Evolutionary conservation across 2,113 vertebrate genomes (phyloP).

Genomic region (Rynchops niger): DNA sequence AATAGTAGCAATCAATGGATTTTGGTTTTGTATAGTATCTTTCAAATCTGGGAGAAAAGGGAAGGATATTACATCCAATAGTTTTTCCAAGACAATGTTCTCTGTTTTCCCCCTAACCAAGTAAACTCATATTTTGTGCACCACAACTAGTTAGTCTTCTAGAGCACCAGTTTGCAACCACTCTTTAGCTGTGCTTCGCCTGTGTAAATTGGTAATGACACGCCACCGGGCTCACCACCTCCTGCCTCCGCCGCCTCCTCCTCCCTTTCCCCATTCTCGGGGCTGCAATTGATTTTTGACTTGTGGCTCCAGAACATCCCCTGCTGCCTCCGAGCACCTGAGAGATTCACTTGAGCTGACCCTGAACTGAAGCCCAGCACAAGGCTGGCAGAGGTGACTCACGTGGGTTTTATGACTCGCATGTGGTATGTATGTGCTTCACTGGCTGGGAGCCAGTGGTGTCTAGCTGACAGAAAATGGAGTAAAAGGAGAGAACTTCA

Average conservation of each 20-base stretch:
- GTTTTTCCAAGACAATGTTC: not conserved
- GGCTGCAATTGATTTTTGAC: not conserved
- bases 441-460: not conserved
- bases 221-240: not conserved
- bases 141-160: not conserved
- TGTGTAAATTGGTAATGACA: not conserved
- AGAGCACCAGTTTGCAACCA: not conserved
- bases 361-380: not conserved
- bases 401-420: not conserved
- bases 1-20: not conserved
- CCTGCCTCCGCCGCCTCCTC: not conserved
- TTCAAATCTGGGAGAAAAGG: not conserved
- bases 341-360: not conserved
- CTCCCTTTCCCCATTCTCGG: not conserved
- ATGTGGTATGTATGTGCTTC: not conserved
- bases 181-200: not conserved
- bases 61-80: not conserved
- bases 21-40: not conserved
- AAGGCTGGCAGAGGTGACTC: not conserved
- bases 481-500: not conserved
- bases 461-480: not conserved
- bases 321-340: rapidly evolving
- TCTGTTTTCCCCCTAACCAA: not conserved
- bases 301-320: not conserved
- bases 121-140: not conserved